Evolutionary conservation across 2,797 vertebrate genomes (phyloP), one percentile per base, ranked within the genome.

Genomic region (Alauda arvensis): DNA sequence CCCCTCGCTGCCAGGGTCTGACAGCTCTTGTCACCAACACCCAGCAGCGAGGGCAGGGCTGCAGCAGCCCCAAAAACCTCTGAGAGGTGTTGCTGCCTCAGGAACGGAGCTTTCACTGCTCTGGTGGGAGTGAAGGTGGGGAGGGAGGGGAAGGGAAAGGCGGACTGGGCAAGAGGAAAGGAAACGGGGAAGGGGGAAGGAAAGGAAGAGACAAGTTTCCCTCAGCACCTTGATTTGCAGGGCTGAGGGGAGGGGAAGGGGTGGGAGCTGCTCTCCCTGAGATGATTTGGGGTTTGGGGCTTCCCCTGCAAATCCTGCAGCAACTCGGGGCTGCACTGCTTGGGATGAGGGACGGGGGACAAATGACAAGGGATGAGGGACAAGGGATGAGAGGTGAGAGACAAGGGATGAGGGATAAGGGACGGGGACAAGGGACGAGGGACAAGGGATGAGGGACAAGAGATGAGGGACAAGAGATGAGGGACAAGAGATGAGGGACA

Each of bases 1-100:
- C 43, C 43, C 18, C 11, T 51, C 0, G 0, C 28, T 10, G 9
- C 0, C 14, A 12, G 46, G 33, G 33, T 39, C 18, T 18, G 7
- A 4, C 37, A 59, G 51, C 2, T 1, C 26, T 17, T n/a, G 33
- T 16, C 63, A 34, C 14, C 34, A 14, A 9, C 14, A 19, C 1
- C 0, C n/a, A 42, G 60, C 31, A n/a, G 29, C 26, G 9, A 71
- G 61, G 56, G 18, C 69, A 42, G 33, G 18, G 4, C 10, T 33
- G 56, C 21, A 9, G 5, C 1, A 0, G 34, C 59, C 43, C 68
- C 56, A n/a, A 13, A 76, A 49, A 15, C 4, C 39, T 68, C 3
- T 7, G 25, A 40, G 51, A 68, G n/a, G 6, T 6, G 39, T 1
- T 11, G 14, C 46, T 31, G 77, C 46, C 46, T 3, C 55, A 18